phyloP scores from a whole-genome alignment of 2,113 vertebrate genomes.

The Phalacrocorax pelagicus region DNA sequence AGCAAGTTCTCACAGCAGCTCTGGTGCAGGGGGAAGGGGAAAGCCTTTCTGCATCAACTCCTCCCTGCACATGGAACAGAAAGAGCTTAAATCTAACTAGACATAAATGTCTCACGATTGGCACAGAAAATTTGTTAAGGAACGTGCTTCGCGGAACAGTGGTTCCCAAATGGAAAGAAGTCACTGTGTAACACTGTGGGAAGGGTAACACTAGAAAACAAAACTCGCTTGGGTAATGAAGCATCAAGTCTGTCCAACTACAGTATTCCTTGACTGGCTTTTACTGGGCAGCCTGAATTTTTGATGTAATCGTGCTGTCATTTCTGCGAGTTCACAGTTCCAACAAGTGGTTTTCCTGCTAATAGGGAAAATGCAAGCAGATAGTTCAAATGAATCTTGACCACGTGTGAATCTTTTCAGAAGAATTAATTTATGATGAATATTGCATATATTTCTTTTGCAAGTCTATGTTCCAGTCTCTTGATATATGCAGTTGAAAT shows the following conservation, averaged over 20 bases:
- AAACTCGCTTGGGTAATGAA: background rate
- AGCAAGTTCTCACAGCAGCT: background rate
- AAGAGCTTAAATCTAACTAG: background rate
- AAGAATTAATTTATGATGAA: background rate
- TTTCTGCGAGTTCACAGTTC: background rate
- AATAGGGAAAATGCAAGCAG: background rate
- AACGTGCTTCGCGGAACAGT: background rate
- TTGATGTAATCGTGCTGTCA: background rate
- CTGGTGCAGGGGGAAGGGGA: background rate
- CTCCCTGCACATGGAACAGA: background rate
- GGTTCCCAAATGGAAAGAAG: background rate
- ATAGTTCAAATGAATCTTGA: background rate
- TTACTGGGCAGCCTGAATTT: background rate
- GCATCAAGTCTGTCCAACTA: background rate
- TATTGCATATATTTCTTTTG: background rate
- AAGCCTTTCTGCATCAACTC: background rate
- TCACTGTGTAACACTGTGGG: background rate
- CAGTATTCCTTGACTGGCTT: background rate
- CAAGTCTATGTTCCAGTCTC: background rate
- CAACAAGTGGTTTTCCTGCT: background rate
- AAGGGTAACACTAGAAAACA: background rate
- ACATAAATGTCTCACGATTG: background rate
- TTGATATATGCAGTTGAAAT: background rate
- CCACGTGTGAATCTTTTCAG: accelerated
- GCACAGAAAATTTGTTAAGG: background rate